Base-by-base conservation (phyloP, 1,140 invertebrate species). In the Caenorhabditis briggsae region DNA sequence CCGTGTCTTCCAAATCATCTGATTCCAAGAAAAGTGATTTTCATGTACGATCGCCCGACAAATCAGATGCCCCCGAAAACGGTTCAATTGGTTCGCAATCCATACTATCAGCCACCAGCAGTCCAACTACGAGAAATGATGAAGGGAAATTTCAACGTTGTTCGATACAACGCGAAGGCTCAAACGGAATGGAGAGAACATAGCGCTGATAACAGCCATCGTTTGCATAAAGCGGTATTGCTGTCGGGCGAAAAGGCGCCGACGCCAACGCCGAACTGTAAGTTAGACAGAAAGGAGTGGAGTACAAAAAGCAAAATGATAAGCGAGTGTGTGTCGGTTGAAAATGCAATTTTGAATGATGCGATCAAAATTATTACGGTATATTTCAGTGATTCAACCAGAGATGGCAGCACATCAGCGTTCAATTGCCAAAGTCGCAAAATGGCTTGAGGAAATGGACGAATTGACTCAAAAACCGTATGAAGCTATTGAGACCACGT, bases 231-330 rank as follows among this genome's bases (percentile, higher is more conserved):
- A 8, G 20, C 43, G 46, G 20, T 78, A 25, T 53, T 5, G n/a
- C 7, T 0, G 70, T 78, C 70, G 48, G 46, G 3, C 20, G 23
- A 46, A 50, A 78, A 53, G 46, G 46, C 43, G 9, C 46, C 46
- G 70, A 23, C 65, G 65, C 18, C 18, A 70, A 70, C 70, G 23
- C 23, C 70, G 23, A 78, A 78, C 33, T 53, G 70, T 78, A n/a
- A 78, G 70, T 78, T n/a, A 33, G 23, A 33, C 14, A 65, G 16
- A 70, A 18, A 5, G 41, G 20, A 12, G n/a, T 23, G 23, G 2
- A 78, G 70, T 50, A 20, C 46, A 41, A 78, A 25, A 78, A 50
- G 70, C n/a, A 43, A 12, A 23, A 18, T 50, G 70, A 78, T 78
- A 78, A 78, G 70, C 43, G 8, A 8, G 11, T 1, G 12, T 7